Base-by-base conservation (phyloP, 2,888 invertebrate species). In the Polietes domitor region DNA sequence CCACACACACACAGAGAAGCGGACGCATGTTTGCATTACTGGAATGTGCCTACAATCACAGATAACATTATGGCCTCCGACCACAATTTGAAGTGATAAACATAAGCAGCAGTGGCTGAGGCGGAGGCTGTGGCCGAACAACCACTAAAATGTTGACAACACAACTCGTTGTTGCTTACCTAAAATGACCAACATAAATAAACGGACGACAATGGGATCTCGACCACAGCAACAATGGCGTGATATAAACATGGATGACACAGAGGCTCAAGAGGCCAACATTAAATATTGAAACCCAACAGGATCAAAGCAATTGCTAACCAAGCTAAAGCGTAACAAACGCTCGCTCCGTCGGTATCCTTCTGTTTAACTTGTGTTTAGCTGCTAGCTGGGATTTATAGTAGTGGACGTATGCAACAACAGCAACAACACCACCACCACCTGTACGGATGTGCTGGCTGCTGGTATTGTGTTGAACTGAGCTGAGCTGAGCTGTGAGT, bases 231-330 rank as follows among this genome's bases (percentile, higher is more conserved):
- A 47, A n/a, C 32, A 32, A 12, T 63, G 63, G 32, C 63, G 17
- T 63, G 24, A 63, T 17, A 6, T 32, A 9, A 58, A 63, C 17
- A 2, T 15, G 0, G 21, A 65, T 41, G 12, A 6, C 17, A 3
- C 6, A 5, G 19, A 12, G 12, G 41, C 19, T 37, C 37, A 19
- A 41, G 68, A 68, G 68, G 19, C 15, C 43, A 68, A 24, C 24
- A 68, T 68, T 68, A 68, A 68, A 68, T 68, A 68, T 68, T 68
- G 43, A 68, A 68, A 41, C 7, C 41, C 12, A 43, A 28, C 24
- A 68, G 65, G 58, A 47, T 58, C 65, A 65, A 43, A 28, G 68
- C 24, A 17, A 41, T 65, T 65, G 37, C 41, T 65, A n/a, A n/a
- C n/a, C n/a, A n/a, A n/a, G n/a, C n/a, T n/a, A 43, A 24, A 9